Evolutionary conservation across 2,888 invertebrate genomes (phyloP).

Genomic region (Himalopsyche anomala): DNA sequence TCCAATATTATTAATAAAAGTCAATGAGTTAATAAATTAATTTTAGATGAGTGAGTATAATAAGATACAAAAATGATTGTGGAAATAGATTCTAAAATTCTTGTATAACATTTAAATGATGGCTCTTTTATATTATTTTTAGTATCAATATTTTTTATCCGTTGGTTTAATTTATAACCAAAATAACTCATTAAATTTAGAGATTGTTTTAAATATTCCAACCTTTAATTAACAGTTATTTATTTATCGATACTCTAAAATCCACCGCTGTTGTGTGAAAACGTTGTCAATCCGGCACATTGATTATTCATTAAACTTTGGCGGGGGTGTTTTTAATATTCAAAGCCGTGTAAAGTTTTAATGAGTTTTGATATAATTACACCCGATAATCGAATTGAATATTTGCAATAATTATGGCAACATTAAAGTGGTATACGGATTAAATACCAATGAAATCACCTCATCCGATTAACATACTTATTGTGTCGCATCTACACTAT

Average conservation of each 20-base stretch:
- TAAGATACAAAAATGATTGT: too few species aligned
- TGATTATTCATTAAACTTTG: conserved; percentile 15
- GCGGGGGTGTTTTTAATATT: conserved; percentile 23
- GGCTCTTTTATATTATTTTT: too few species aligned
- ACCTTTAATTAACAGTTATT: neutral
- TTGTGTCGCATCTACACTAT: neutral
- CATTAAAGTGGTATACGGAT: conserved; percentile 48
- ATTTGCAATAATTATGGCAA: conserved; percentile 46
- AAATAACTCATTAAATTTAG: too few species aligned
- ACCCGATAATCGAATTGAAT: conserved; percentile 41
- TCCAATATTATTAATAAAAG: too few species aligned
- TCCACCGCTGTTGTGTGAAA: neutral
- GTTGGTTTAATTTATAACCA: too few species aligned
- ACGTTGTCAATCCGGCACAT: neutral
- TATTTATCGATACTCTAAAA: neutral
- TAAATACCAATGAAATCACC: conserved; percentile 35
- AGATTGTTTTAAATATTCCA: too few species aligned
- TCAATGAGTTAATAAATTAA: too few species aligned
- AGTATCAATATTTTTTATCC: too few species aligned
- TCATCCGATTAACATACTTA: conserved; percentile 44
- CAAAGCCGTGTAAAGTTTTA: conserved; percentile 40
- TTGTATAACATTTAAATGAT: too few species aligned
- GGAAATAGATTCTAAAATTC: too few species aligned
- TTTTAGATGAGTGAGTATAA: too few species aligned
- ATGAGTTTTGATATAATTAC: conserved; percentile 32